A percentile compares a stretch with the other conserved stretches of the same genome.
phyloP scores from a whole-genome alignment of 1,140 invertebrate genomes.

The Ectropis grisescens region DNA sequence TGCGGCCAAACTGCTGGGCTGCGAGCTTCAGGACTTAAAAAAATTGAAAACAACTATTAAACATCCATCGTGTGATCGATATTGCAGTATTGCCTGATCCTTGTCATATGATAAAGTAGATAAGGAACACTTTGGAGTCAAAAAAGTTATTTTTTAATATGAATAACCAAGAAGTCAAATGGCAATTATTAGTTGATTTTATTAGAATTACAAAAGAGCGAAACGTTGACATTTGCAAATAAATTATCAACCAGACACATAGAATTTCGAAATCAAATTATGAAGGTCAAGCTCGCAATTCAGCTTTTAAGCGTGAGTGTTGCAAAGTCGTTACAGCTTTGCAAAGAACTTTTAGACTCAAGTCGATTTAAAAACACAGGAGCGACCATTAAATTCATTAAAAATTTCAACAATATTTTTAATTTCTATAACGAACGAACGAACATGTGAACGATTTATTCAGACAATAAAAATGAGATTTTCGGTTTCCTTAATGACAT shows the following conservation, averaged over 20 bases:
- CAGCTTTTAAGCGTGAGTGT: constrained; percentile 16
- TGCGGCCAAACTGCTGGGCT: no score
- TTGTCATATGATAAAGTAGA: constrained; percentile 11
- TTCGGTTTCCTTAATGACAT: constrained; percentile 6
- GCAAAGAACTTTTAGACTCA: constrained; percentile 6
- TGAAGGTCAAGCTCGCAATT: constrained; percentile 19
- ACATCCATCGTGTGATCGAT: constrained; percentile 8
- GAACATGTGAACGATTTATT: constrained; percentile 9
- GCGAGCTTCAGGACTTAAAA: no score
- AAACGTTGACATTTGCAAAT: constrained; percentile 12
- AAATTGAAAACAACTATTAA: constrained; percentile 13
- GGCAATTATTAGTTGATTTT: constrained; percentile 13
- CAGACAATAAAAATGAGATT: constrained; percentile 6
- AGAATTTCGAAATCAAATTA: constrained; percentile 16
- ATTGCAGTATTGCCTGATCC: constrained; percentile 12
- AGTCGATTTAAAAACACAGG: constrained; percentile 8
- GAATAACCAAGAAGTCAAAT: constrained; percentile 5
- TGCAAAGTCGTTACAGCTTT: constrained; percentile 10
- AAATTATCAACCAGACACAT: constrained; percentile 15
- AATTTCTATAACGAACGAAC: constrained; percentile 9
- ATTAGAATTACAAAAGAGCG: constrained; percentile 12
- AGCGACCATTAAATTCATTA: constrained; percentile 15
- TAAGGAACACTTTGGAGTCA: constrained; percentile 13
- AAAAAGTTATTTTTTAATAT: constrained; percentile 14
- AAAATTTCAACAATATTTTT: constrained; percentile 15